Percentiles rank a stretch among this genome's conserved stretches.
Evolutionary conservation across 1,140 invertebrate species (phyloP).

Genomic region (Sipha flava): DNA sequence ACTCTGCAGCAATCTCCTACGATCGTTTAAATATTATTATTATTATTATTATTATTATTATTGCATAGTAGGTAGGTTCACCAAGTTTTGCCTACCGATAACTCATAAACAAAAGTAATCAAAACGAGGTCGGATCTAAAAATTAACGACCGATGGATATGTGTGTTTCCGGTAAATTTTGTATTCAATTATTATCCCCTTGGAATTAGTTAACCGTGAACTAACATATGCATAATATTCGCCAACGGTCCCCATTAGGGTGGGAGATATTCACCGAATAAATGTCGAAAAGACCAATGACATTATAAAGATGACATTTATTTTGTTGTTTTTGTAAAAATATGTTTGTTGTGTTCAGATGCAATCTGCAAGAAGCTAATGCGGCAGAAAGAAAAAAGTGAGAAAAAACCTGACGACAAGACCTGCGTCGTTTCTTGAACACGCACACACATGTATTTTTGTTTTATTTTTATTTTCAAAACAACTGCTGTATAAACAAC

Average conservation of each 20-base stretch:
- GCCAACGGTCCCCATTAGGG: too few species aligned
- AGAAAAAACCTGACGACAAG: conserved; percentile 3
- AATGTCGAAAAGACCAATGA: too few species aligned
- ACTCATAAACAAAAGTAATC: not conserved
- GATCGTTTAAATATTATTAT: too few species aligned
- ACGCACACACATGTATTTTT: not conserved
- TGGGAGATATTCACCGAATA: too few species aligned
- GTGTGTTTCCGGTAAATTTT: not conserved
- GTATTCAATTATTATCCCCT: not conserved
- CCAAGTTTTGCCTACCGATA: too few species aligned
- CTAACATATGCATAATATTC: not conserved
- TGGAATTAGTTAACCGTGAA: not conserved
- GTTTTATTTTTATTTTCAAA: too few species aligned
- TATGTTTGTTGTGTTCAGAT: not conserved
- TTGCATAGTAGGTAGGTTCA: too few species aligned
- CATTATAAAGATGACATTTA: not conserved
- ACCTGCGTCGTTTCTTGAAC: not conserved
- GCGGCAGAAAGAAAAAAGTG: conserved; percentile 9
- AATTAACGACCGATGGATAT: not conserved
- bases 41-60: too few species aligned
- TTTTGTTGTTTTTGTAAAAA: not conserved
- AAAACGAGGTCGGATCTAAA: not conserved
- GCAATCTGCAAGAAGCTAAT: conserved; percentile 19
- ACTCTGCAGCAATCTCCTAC: too few species aligned
- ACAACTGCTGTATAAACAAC: too few species aligned